Conservation (phyloP, 2,797 vertebrate genomes). For the Pseudochirops cupreus region DNA sequence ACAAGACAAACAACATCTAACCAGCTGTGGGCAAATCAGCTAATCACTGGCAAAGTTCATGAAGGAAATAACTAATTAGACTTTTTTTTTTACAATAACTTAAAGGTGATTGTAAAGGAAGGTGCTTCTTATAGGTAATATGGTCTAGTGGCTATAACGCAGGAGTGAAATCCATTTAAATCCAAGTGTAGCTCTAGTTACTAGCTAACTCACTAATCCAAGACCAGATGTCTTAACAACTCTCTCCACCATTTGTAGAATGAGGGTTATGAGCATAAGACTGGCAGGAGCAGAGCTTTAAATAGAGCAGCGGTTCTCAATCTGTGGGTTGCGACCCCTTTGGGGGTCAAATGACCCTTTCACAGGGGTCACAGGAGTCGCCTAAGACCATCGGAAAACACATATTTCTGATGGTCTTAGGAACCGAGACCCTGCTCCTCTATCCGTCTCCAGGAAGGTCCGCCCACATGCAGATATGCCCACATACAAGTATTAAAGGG, state of each 20-base stretch:
- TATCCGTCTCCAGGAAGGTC: no score
- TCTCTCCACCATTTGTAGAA: not conserved
- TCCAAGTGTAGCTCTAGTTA: not conserved
- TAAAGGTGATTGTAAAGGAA: not conserved
- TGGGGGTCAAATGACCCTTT: no score
- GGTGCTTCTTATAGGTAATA: not conserved
- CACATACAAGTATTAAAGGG: no score
- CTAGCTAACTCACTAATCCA: not conserved
- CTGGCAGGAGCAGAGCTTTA: not conserved
- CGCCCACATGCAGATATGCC: no score
- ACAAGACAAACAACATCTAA: not conserved
- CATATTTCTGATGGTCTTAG: no score
- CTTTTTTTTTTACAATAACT: not conserved
- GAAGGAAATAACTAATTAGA: not conserved
- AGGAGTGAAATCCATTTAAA: not conserved
- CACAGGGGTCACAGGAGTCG: no score
- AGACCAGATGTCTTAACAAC: not conserved
- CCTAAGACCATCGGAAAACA: no score
- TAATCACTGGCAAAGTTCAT: not conserved
- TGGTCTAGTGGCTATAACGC: not conserved
- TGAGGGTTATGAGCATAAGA: not conserved
- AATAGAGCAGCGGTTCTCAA: not conserved
- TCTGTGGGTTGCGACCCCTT: no score
- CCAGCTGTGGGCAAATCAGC: not conserved
- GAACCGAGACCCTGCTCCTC: no score